These are phyloP conservation scores for Lasioglossum leucozonium DNA, from an alignment of 2,888 invertebrate genomes.

Conservation along the genomic window DNA sequence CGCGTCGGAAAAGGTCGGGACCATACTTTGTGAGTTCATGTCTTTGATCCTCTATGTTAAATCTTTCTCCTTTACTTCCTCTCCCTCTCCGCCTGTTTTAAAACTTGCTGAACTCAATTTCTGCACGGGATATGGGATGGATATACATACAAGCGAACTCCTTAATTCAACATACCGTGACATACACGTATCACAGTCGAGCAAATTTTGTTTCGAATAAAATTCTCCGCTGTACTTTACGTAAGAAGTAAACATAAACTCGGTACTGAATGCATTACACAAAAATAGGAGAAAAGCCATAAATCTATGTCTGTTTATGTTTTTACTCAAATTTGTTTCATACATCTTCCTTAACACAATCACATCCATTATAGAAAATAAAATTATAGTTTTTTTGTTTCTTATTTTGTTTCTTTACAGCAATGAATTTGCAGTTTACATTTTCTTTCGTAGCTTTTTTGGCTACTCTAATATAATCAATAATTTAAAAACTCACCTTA, in stretches of 20 bases:
- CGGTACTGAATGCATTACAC: no score
- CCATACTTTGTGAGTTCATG: constrained; percentile 54
- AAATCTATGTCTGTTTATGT: background rate
- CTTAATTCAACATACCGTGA: constrained; percentile 9
- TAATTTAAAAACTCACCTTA: constrained; percentile 87
- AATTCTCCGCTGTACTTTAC: background rate
- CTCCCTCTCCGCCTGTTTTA: constrained; percentile 7
- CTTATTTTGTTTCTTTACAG: no score
- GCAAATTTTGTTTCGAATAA: constrained; percentile 11
- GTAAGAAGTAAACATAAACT: background rate
- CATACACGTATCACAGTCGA: background rate
- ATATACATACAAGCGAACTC: constrained; percentile 40
- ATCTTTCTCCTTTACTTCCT: constrained; percentile 21
- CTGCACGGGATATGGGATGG: constrained; percentile 58
- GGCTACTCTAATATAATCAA: background rate
- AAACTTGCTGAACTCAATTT: constrained; percentile 69
- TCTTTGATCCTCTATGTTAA: constrained; percentile 55
- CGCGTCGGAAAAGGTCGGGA: constrained; percentile 20
- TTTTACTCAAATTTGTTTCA: background rate
- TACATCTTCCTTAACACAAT: background rate
- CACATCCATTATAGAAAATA: background rate
- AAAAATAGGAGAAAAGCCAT: background rate
- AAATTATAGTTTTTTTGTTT: background rate
- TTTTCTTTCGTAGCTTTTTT: background rate
- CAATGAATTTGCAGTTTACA: no score